A percentile compares a stretch with the other conserved stretches of the same genome.
phyloP scores from a whole-genome alignment of 2,113 vertebrate genomes.

The Peromyscus leucopus region DNA sequence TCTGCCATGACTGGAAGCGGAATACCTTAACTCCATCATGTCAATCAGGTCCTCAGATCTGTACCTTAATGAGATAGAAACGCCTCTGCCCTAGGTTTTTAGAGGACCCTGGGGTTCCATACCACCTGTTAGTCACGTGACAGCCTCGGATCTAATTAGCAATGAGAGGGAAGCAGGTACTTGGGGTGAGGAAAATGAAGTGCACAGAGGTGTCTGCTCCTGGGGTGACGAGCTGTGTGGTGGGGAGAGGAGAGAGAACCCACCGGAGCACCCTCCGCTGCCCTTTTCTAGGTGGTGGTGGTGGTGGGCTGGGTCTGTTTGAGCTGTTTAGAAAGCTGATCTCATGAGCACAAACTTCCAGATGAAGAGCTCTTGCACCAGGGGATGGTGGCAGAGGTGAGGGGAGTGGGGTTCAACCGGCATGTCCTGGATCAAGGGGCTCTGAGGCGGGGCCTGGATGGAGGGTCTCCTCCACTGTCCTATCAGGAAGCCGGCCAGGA shows the following conservation, averaged over 20 bases:
- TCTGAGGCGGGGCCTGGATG: background rate
- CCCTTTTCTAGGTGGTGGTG: background rate
- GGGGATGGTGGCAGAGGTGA: background rate
- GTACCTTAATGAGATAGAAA: slow-evolving; percentile 26
- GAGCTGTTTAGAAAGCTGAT: background rate
- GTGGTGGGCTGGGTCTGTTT: background rate
- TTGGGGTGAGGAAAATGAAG: slow-evolving; percentile 13
- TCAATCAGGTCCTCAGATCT: slow-evolving; percentile 17
- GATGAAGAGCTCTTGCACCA: background rate
- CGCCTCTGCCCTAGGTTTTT: background rate
- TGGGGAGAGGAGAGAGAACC: background rate
- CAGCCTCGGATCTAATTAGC: slow-evolving; percentile 10
- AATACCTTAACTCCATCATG: slow-evolving; percentile 10
- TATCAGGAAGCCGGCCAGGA: background rate
- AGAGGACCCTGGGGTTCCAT: slow-evolving; percentile 16
- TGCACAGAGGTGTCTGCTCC: background rate
- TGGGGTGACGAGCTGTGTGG: background rate
- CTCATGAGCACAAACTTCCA: background rate
- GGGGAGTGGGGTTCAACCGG: background rate
- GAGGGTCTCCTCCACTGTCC: background rate
- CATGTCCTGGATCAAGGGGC: background rate
- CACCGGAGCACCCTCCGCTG: background rate
- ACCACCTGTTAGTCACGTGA: background rate
- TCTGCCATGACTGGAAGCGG: background rate
- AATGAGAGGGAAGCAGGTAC: background rate